phyloP scores from a whole-genome alignment of 2,113 vertebrate species.

The Chamaea fasciata region DNA sequence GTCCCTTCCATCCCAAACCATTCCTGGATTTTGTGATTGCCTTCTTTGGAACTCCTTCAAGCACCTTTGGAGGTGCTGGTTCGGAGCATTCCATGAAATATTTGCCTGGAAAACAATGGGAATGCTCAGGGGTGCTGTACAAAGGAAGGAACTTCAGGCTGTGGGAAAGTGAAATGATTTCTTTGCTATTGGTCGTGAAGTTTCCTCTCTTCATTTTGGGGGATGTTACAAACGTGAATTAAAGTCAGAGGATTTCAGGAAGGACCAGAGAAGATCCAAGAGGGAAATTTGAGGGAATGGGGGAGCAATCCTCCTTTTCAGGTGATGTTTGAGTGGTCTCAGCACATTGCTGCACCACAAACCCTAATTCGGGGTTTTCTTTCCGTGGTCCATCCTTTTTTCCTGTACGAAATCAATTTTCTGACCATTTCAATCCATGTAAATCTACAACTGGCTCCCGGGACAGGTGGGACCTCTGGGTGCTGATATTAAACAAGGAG shows the following conservation, averaged over 20 bases:
- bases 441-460: background rate
- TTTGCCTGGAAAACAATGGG: background rate
- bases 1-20: background rate
- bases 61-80: background rate
- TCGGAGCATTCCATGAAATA: background rate
- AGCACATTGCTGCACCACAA: background rate
- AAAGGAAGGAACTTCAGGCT: fast-evolving
- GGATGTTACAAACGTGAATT: fast-evolving
- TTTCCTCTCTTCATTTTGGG: background rate
- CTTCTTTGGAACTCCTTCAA: background rate
- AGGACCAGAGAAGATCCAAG: fast-evolving
- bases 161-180: background rate
- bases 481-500: background rate
- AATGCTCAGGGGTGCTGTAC: fast-evolving
- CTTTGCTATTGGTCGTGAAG: background rate
- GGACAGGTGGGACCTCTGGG: background rate
- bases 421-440: fast-evolving
- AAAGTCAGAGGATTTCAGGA: background rate
- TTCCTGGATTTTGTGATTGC: background rate
- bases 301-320: fast-evolving
- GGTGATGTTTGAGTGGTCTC: background rate
- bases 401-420: background rate
- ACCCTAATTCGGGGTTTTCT: fast-evolving
- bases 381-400: fast-evolving
- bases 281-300: background rate